Percentiles rank a stretch among this genome's conserved stretches.
Conservation (phyloP, 92 coral and sea anemone genomes). For the Blastomussa wellsi region DNA sequence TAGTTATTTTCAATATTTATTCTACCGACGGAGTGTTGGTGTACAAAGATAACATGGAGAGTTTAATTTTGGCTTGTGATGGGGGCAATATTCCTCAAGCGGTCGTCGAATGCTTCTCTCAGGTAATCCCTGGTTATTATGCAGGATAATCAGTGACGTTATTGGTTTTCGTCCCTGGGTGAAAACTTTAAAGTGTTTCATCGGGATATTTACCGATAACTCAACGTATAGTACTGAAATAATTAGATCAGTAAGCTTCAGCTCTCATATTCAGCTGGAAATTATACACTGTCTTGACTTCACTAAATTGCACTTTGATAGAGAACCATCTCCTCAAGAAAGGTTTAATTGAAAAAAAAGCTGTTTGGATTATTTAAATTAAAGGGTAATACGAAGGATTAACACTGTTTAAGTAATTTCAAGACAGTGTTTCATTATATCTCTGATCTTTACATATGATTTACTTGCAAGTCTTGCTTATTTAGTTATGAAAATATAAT, state of each 20-base stretch:
- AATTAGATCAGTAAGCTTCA: neutral
- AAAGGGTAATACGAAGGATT: neutral
- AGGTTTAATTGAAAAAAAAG: neutral
- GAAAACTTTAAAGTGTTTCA: neutral
- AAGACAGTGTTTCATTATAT: neutral
- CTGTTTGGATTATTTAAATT: neutral
- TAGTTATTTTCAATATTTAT: conserved; percentile 86
- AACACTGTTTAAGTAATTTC: neutral
- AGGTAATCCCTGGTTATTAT: conserved; percentile 47
- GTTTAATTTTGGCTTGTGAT: conserved; percentile 83
- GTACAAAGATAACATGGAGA: conserved; percentile 84
- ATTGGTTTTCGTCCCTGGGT: neutral
- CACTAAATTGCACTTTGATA: neutral
- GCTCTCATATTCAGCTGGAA: neutral
- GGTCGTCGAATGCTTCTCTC: conserved; percentile 80
- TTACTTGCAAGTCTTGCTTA: neutral
- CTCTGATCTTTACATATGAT: neutral
- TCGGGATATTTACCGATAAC: neutral
- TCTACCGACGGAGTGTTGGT: conserved; percentile 81
- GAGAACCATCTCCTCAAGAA: neutral
- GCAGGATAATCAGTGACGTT: neutral
- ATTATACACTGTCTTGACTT: neutral
- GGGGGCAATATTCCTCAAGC: conserved; percentile 86
- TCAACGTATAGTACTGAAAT: neutral
- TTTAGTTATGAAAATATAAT: neutral